phyloP scores from a whole-genome alignment of 2,888 invertebrate genomes.

The Microplitis deprimator region DNA sequence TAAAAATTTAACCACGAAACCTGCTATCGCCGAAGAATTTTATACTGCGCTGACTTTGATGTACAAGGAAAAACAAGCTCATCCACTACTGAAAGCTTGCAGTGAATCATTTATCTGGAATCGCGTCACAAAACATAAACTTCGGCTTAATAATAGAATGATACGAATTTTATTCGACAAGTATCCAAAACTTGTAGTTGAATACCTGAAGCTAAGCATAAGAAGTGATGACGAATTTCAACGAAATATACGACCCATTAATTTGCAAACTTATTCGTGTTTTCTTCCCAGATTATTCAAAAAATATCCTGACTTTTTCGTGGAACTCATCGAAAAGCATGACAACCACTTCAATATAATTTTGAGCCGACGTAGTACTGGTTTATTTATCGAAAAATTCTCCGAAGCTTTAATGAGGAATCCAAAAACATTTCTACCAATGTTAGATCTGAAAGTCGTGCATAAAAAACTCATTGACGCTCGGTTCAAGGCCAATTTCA shows the following conservation, averaged over 20 bases:
- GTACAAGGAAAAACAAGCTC: no score
- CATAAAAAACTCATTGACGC: background rate
- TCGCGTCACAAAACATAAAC: no score
- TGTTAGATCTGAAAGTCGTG: background rate
- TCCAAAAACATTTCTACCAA: background rate
- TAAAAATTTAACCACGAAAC: constrained; percentile 41
- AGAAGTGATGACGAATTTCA: background rate
- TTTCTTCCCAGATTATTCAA: constrained; percentile 57
- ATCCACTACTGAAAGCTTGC: no score
- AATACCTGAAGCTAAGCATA: constrained; percentile 57
- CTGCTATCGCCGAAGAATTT: constrained; percentile 57
- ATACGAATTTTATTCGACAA: constrained; percentile 36
- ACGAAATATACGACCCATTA: background rate
- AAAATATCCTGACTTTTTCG: constrained; percentile 54
- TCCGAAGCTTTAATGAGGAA: background rate
- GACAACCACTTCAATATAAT: constrained; percentile 51
- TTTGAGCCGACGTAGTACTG: constrained; percentile 44
- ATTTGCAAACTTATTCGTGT: constrained; percentile 34
- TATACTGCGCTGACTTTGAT: constrained; percentile 49
- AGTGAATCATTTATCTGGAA: no score
- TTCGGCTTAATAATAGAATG: background rate
- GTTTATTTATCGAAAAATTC: constrained; percentile 47
- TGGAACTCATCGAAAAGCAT: constrained; percentile 50
- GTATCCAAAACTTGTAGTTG: constrained; percentile 58
- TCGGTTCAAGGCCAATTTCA: background rate